Evolutionary conservation across 2,797 vertebrate species (phyloP).

Genomic region (Megaceryle alcyon): DNA sequence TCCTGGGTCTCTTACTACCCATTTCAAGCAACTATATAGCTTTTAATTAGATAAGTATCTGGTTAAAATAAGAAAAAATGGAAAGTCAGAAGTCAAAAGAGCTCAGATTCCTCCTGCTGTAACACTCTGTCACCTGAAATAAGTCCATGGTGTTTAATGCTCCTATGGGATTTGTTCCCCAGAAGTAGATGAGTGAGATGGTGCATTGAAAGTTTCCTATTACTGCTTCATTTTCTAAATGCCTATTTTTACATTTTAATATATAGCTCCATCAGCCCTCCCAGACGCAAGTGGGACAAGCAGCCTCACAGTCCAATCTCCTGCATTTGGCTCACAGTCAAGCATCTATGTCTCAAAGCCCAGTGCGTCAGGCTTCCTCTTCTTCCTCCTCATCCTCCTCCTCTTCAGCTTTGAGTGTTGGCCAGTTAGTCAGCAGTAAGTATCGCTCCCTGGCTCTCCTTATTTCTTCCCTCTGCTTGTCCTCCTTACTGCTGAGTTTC

Average conservation of each 20-base stretch:
- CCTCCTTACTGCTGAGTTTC: slow-evolving; percentile 45
- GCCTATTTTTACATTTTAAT: slow-evolving; percentile 69
- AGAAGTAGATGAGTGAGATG: background rate
- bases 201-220: slow-evolving; percentile 3
- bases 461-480: slow-evolving; percentile 33
- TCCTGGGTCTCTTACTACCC: background rate
- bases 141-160: background rate
- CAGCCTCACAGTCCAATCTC: slow-evolving; percentile 89
- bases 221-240: slow-evolving; percentile 54
- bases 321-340: slow-evolving; percentile 95
- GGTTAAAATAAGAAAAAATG: background rate
- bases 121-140: background rate
- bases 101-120: background rate
- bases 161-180: background rate
- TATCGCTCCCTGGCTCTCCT: slow-evolving; percentile 74
- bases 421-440: slow-evolving; percentile 99
- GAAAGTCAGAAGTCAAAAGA: background rate
- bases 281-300: slow-evolving; percentile 89
- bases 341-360: slow-evolving; percentile 89
- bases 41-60: background rate
- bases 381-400: slow-evolving; percentile 94
- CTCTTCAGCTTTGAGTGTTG: slow-evolving; percentile 97
- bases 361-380: slow-evolving; percentile 92
- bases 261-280: slow-evolving; percentile 89
- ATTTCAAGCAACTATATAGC: background rate